phyloP scores from a whole-genome alignment of 2,797 vertebrate species.

The Lutra lutra region DNA sequence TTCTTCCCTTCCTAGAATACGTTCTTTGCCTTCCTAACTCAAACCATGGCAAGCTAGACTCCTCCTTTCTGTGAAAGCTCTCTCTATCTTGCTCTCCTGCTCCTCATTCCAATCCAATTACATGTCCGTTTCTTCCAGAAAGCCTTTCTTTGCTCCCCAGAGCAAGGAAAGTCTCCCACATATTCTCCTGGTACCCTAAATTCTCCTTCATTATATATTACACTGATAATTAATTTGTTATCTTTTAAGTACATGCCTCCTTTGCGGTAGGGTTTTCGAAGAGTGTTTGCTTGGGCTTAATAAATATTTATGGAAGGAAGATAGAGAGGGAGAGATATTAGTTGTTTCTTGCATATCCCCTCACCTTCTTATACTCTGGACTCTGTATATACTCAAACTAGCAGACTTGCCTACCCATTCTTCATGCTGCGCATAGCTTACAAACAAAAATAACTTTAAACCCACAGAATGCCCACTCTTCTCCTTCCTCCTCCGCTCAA shows the following conservation, averaged over 20 bases:
- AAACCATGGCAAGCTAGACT: background rate
- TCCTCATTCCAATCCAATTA: conserved; percentile 16
- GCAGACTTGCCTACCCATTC: conserved; percentile 22
- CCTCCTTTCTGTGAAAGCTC: background rate
- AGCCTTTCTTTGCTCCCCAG: background rate
- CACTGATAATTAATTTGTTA: conserved; percentile 64
- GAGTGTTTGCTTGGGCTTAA: conserved; percentile 43
- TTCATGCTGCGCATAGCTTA: conserved; percentile 33
- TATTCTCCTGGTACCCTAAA: conserved; percentile 12
- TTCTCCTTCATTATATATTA: conserved; percentile 41
- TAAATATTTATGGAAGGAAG: conserved; percentile 56
- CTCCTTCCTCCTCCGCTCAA: conserved; percentile 59
- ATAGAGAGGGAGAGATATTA: background rate
- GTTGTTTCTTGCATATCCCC: background rate
- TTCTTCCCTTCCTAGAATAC: background rate
- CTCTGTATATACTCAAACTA: background rate
- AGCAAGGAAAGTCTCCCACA: conserved; percentile 19
- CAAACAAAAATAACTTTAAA: conserved; percentile 72
- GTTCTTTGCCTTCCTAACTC: background rate
- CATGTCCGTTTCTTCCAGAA: background rate
- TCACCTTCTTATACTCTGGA: background rate
- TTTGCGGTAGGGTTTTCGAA: conserved; percentile 34
- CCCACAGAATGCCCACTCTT: conserved; percentile 63
- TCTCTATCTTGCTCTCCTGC: background rate
- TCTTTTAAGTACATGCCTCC: conserved; percentile 6